A percentile compares a stretch with the other conserved stretches of the same genome.
Conservation (phyloP, 2,888 invertebrate species). For the Exephanes ischioxanthus region DNA sequence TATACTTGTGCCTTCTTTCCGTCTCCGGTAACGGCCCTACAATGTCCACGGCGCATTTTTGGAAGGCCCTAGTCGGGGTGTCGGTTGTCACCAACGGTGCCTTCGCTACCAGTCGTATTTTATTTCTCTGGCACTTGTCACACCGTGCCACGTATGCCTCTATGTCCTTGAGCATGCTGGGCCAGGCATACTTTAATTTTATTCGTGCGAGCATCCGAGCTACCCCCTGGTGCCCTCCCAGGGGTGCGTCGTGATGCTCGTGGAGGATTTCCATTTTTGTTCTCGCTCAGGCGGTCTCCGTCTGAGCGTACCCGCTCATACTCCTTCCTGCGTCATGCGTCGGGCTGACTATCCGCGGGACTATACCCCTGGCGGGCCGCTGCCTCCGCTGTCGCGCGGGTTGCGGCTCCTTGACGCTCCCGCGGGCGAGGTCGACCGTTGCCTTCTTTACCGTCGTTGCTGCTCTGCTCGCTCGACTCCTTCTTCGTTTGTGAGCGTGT, state of each 20-base stretch:
- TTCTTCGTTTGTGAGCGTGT: not conserved
- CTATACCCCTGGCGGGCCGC: not conserved
- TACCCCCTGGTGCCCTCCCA: slow-evolving; percentile 55
- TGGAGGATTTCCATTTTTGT: slow-evolving; percentile 13
- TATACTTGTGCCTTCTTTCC: too few relatives aligned
- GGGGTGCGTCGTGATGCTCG: slow-evolving; percentile 43
- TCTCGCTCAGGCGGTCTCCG: not conserved
- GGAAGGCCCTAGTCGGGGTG: slow-evolving; percentile 50
- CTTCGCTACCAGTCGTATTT: slow-evolving; percentile 37
- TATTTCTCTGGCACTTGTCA: slow-evolving; percentile 50
- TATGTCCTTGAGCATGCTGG: slow-evolving; percentile 52
- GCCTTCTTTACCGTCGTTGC: not conserved
- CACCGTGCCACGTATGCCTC: slow-evolving; percentile 45
- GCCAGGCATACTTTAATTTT: slow-evolving; percentile 69
- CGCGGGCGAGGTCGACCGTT: not conserved
- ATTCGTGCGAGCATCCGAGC: slow-evolving; percentile 61
- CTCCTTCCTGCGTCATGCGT: not conserved
- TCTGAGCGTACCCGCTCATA: not conserved
- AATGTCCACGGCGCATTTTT: slow-evolving; percentile 66
- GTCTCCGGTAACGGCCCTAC: slow-evolving; percentile 27
- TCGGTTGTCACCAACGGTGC: slow-evolving; percentile 64
- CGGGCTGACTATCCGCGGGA: not conserved
- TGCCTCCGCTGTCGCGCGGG: not conserved
- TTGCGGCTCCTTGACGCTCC: not conserved
- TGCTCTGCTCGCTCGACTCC: not conserved